Percentiles rank a stretch among this genome's conserved stretches.
These are phyloP conservation scores for Drosophila hydei DNA, from an alignment of 1,140 invertebrate species.

Conservation along the genomic window DNA sequence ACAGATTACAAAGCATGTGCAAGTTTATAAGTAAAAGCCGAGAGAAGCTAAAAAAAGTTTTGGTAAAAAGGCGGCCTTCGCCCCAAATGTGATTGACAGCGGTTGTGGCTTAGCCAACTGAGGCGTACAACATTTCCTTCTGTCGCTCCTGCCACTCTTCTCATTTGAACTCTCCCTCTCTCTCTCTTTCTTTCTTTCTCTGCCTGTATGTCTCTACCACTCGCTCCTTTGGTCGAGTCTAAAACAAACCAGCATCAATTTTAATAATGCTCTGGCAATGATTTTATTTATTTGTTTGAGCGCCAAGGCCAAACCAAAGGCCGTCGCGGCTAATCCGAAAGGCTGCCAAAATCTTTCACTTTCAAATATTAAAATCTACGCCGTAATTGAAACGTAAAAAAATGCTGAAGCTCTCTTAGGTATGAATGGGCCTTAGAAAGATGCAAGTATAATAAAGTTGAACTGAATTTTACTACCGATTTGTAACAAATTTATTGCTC, in stretches of 20 bases:
- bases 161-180: neutral
- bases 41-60: neutral
- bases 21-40: constrained; percentile 19
- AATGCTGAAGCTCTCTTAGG: neutral
- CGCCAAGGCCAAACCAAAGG: constrained; percentile 15
- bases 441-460: constrained; percentile 6
- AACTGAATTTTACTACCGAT: constrained; percentile 5
- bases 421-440: neutral
- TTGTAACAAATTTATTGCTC: neutral
- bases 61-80: constrained; percentile 30
- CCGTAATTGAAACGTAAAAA: constrained; percentile 39
- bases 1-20: constrained; percentile 46
- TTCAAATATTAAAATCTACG: constrained; percentile 58
- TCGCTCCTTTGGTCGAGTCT: constrained; percentile 11
- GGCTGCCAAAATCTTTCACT: constrained; percentile 41
- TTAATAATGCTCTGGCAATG: constrained; percentile 53
- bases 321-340: constrained; percentile 22
- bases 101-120: constrained; percentile 54
- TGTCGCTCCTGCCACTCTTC: too few species aligned
- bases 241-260: constrained; percentile 59
- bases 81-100: constrained; percentile 60
- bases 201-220: neutral
- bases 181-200: neutral
- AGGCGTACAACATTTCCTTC: constrained; percentile 27
- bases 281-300: constrained; percentile 46